Evolutionary conservation across 35 echinoderm and acorn worm genomes (phyloP).

Genomic region (Stichopus chloronotus): DNA sequence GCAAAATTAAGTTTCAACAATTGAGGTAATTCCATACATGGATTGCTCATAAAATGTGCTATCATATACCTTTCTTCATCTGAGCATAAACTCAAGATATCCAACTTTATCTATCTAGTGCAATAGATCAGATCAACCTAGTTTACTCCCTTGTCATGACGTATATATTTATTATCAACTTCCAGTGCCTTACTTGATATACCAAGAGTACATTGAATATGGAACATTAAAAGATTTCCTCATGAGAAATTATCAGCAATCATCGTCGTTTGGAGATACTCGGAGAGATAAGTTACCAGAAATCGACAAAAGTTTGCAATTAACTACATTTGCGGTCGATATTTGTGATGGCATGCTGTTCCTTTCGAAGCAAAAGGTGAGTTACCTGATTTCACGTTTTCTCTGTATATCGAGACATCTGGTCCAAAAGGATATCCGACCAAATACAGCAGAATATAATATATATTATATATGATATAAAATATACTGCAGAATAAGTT

Average conservation of each 20-base stretch:
- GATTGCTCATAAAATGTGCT: background rate
- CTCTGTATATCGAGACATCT: background rate
- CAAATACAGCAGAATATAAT: background rate
- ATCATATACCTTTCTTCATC: too few species aligned
- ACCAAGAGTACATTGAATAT: conserved; percentile 21
- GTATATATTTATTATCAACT: background rate
- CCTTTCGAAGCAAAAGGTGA: background rate
- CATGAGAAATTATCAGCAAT: background rate
- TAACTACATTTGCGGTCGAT: background rate
- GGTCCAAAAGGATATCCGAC: background rate
- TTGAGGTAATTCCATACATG: background rate
- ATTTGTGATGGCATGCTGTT: background rate
- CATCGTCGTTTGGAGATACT: too few species aligned
- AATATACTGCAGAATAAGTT: too few species aligned
- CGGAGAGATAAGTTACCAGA: too few species aligned
- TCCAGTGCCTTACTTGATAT: conserved; percentile 38
- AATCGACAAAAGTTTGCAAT: background rate
- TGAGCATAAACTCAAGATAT: too few species aligned
- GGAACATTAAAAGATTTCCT: conserved; percentile 38
- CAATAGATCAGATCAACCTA: background rate
- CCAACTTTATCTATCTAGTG: too few species aligned
- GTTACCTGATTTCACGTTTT: too few species aligned
- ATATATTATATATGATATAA: background rate
- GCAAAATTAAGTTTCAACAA: too few species aligned
- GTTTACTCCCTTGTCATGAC: background rate